A percentile compares a stretch with the other conserved stretches of the same genome.
phyloP scores from a whole-genome alignment of 2,888 invertebrate species.

The Ernsta delagoae region DNA sequence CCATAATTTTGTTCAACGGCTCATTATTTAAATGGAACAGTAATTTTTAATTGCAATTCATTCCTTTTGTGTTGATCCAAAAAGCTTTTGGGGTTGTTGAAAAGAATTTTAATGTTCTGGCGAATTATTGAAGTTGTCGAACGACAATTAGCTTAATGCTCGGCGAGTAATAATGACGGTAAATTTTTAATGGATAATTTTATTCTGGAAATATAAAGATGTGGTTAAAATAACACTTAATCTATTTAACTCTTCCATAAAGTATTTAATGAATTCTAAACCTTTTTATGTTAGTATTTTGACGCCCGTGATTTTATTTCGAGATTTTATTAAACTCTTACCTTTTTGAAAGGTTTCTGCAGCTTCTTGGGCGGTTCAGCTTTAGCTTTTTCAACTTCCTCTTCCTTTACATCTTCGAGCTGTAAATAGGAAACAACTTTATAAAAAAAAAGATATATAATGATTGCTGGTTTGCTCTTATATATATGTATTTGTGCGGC shows the following conservation, averaged over 20 bases:
- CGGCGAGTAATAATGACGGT: neutral
- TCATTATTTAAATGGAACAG: slow-evolving; percentile 26
- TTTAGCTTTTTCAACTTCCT: too few species aligned
- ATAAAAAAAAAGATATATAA: too few species aligned
- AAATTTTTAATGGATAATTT: neutral
- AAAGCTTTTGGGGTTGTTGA: slow-evolving; percentile 17
- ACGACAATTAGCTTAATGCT: neutral
- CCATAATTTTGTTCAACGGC: slow-evolving; percentile 25
- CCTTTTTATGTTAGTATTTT: too few species aligned
- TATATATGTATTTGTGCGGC: too few species aligned
- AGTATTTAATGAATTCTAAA: too few species aligned
- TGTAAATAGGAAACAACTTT: too few species aligned
- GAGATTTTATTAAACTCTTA: too few species aligned
- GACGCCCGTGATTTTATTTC: too few species aligned
- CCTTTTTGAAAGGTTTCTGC: too few species aligned
- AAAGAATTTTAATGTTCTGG: slow-evolving; percentile 13
- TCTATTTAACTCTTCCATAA: neutral
- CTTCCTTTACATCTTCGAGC: too few species aligned
- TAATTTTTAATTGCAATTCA: slow-evolving; percentile 30
- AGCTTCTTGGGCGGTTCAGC: too few species aligned
- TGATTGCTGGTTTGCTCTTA: too few species aligned
- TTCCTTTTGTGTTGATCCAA: slow-evolving; percentile 25
- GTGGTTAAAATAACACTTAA: neutral
- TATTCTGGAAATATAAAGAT: neutral
- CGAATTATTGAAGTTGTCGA: neutral